A percentile compares a stretch with the other conserved stretches of the same genome.
Evolutionary conservation across 2,797 vertebrate genomes (phyloP).

Genomic region (Gymnodraco acuticeps): DNA sequence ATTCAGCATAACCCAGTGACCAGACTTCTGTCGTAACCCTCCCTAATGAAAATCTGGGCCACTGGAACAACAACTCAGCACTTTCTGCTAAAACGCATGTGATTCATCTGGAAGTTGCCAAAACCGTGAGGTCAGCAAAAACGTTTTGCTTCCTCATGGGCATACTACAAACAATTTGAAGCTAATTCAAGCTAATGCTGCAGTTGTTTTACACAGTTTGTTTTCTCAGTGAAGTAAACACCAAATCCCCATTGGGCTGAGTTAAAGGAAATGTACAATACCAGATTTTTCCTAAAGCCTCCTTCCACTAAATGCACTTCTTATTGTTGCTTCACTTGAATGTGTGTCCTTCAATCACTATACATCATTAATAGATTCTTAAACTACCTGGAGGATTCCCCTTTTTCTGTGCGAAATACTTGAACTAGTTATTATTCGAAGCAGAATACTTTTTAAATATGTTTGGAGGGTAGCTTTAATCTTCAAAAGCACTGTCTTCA

Average conservation of each 20-base stretch:
- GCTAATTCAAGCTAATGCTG: background rate
- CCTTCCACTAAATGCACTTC: background rate
- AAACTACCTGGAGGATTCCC: background rate
- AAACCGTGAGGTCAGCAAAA: background rate
- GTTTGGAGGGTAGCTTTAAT: background rate
- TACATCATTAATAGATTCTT: background rate
- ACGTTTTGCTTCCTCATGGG: background rate
- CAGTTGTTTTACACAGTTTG: background rate
- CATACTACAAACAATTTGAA: too few relatives aligned
- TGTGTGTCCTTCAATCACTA: background rate
- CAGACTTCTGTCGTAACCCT: background rate
- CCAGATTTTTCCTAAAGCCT: background rate
- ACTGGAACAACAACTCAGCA: constrained; percentile 51
- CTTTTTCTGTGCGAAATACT: background rate
- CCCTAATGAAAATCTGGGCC: constrained; percentile 12
- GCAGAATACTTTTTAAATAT: background rate
- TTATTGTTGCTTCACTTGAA: background rate
- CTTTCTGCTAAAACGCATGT: constrained; percentile 39
- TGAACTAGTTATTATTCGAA: background rate
- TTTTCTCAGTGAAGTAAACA: background rate
- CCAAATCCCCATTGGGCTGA: fast-evolving
- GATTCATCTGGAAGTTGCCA: constrained; percentile 25
- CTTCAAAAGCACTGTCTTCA: background rate
- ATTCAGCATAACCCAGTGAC: too few relatives aligned
- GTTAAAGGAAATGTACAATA: background rate